Evolutionary conservation across 92 coral and sea anemone species (phyloP), one percentile per base, ranked within the genome.

Genomic region (Zoanthus solanderi): DNA sequence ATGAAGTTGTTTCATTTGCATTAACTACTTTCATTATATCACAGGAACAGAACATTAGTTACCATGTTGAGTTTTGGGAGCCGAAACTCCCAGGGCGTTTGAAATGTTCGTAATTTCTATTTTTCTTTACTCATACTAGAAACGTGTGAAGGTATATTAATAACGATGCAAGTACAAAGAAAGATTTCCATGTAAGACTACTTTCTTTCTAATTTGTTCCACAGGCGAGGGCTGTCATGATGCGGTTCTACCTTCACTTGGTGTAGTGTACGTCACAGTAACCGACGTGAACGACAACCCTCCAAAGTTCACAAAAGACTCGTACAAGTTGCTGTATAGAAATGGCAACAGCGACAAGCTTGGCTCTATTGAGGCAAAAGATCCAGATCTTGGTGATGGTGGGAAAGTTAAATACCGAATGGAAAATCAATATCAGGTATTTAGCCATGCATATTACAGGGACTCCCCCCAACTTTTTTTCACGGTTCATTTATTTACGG

Each of bases 271-370:
- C 90, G 89, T 97, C 42, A 78, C 56, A 1, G 91, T 97, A 1
- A 78, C 87, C 29, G 99, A 97, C 76, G 89, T 93, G 16, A 97
- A 97, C 83, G 99, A 97, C 79, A 95, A 95, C 67, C 89, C 99
- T 3, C 99, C 99, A 6, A 80, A 74, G 53, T 97, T 97, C 69
- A 6, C 56, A 0, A 10, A 30, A 15, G 23, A 13, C 9, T 58
- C 91, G 18, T 96, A 96, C 78, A 86, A 87, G 23, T 93, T 87
- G 88, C 81, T 61, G 71, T 92, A 95, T 72, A 58, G 52, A 14
- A 90, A 87, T 81, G 81, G 89, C 58, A 66, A 56, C 48, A 92
- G 80, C 45, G 87, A 68, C 47, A 78, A 76, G 42, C 87, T 97
- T n/a, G 90, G 91, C 67, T 88, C 83, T 52, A 87, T 97, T 46